These are phyloP conservation scores for Nesoenas mayeri DNA, from an alignment of 2,113 vertebrate species.

Conservation along the genomic window DNA sequence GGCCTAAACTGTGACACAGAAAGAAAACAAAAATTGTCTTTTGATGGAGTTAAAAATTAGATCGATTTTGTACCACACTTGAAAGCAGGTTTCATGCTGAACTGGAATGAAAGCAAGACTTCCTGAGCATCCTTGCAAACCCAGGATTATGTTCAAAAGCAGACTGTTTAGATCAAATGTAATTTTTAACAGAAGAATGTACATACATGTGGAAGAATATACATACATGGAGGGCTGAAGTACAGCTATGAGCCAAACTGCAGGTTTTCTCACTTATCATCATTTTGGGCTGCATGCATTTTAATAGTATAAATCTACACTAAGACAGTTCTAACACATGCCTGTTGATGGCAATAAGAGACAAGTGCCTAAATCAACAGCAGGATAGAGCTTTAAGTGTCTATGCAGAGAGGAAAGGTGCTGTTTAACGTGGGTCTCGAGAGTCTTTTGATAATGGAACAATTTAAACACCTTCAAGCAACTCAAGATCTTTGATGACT, in stretches of 20 bases:
- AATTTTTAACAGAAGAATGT: neutral
- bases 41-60: neutral
- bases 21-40: neutral
- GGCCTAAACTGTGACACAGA: neutral
- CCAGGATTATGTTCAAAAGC: neutral
- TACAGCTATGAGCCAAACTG: neutral
- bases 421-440: neutral
- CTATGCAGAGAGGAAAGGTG: neutral
- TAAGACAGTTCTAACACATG: neutral
- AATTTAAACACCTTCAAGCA: neutral
- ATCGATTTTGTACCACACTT: neutral
- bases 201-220: neutral
- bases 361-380: slow-evolving; percentile 11
- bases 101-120: neutral
- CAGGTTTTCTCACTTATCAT: neutral
- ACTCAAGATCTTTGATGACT: neutral
- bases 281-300: neutral
- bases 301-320: neutral
- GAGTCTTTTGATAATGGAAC: neutral
- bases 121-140: neutral
- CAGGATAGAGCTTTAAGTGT: neutral
- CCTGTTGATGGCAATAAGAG: slow-evolving; percentile 42
- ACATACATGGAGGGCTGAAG: neutral
- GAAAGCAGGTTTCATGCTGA: neutral
- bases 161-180: neutral